These are phyloP conservation scores for Pseudomyrmex flavicornis DNA, from an alignment of 1,140 invertebrate genomes.

Conservation along the genomic window DNA sequence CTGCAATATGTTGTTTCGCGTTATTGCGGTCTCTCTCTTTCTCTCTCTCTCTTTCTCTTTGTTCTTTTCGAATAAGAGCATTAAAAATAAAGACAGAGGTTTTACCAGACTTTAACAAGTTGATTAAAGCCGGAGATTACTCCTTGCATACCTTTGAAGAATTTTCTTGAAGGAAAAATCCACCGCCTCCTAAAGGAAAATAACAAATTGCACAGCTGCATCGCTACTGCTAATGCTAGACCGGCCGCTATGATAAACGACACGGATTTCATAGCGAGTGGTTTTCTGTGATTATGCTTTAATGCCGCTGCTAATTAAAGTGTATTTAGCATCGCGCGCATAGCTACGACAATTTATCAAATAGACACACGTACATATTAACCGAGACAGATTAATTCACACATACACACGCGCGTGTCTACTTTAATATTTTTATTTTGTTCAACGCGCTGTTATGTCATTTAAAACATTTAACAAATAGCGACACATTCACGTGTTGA, in stretches of 20 bases:
- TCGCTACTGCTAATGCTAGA: conserved; percentile 22
- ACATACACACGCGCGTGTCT: neutral
- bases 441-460: neutral
- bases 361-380: neutral
- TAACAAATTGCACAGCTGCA: conserved; percentile 38
- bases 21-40: neutral
- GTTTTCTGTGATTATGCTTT: conserved; percentile 32
- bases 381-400: neutral
- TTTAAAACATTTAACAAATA: conserved; percentile 9
- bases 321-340: conserved; percentile 17
- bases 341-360: conserved; percentile 31
- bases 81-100: neutral
- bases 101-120: conserved; percentile 29
- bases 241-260: conserved; percentile 35
- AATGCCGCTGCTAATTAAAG: conserved; percentile 45
- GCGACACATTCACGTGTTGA: too few relatives aligned
- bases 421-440: conserved; percentile 12
- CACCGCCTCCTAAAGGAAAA: neutral
- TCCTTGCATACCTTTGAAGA: neutral
- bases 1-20: neutral
- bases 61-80: neutral
- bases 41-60: neutral
- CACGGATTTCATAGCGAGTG: conserved; percentile 39
- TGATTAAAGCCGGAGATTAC: conserved; percentile 38
- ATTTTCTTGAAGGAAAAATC: conserved; percentile 5